Evolutionary conservation across 2,797 vertebrate genomes (phyloP).

Genomic region (Hydrocynus forskahlii): DNA sequence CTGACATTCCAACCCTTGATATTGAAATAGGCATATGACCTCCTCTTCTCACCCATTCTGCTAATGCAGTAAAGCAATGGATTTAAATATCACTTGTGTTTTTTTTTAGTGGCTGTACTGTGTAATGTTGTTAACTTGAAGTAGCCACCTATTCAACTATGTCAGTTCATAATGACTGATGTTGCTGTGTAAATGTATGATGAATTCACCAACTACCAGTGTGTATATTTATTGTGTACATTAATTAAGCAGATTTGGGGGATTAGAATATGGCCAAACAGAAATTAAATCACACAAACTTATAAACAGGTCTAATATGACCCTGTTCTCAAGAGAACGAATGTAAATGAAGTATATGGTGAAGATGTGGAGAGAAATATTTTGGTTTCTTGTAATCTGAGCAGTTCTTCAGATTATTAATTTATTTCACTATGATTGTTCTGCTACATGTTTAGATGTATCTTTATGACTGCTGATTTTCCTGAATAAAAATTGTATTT

Average conservation of each 20-base stretch:
- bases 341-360: not conserved
- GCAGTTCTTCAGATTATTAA: constrained; percentile 31
- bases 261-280: constrained; percentile 11
- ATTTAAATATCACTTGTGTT: not conserved
- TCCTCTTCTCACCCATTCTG: not conserved
- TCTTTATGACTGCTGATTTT: constrained; percentile 67
- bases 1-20: not conserved
- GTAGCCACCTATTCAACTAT: not conserved
- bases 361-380: not conserved
- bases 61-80: not conserved
- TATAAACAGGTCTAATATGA: constrained; percentile 12
- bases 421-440: constrained; percentile 47
- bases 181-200: constrained; percentile 24
- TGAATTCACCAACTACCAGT: not conserved
- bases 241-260: constrained; percentile 6
- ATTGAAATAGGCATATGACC: not conserved
- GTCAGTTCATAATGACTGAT: constrained; percentile 14
- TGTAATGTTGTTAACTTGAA: constrained; percentile 13
- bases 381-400: constrained; percentile 24
- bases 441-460: constrained; percentile 36
- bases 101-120: not conserved
- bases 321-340: constrained; percentile 2
- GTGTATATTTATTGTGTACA: constrained; percentile 41
- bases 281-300: constrained; percentile 8
- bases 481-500: constrained; percentile 82